Conservation (phyloP, 2,113 vertebrate species). For the Labeo catla region DNA sequence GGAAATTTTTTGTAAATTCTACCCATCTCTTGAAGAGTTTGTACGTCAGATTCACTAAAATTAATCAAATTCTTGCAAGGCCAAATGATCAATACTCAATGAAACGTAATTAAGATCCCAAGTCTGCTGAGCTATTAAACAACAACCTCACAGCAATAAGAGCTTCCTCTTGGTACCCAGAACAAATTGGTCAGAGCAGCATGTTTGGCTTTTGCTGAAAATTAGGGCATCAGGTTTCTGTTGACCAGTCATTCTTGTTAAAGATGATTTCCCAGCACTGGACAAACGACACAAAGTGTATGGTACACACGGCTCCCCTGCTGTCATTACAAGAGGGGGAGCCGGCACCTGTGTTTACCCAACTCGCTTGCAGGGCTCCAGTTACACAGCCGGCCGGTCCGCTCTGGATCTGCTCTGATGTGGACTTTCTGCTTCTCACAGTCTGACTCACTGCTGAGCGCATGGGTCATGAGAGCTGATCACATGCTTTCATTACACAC, state of each 20-base stretch:
- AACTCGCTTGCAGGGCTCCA: not conserved
- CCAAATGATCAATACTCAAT: not conserved
- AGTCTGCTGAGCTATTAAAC: not conserved
- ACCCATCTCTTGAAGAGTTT: not conserved
- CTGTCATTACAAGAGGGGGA: not conserved
- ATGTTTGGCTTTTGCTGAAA: not conserved
- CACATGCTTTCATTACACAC: conserved; percentile 8
- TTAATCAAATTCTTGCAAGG: not conserved
- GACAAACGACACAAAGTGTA: conserved; percentile 12
- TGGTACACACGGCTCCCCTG: conserved; percentile 29
- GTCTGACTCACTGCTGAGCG: conserved; percentile 32
- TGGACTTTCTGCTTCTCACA: conserved; percentile 9
- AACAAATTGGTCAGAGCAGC: not conserved
- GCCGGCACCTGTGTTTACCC: conserved; percentile 55
- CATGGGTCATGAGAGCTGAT: not conserved
- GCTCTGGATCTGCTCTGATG: not conserved
- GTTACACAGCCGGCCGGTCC: conserved; percentile 29
- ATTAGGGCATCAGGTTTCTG: not conserved
- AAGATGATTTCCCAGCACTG: conserved; percentile 16
- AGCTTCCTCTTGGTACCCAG: not conserved
- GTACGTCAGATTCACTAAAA: not conserved
- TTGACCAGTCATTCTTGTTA: conserved; percentile 20
- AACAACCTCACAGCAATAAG: not conserved
- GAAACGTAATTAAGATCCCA: not conserved
- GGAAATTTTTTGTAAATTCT: not conserved